Conservation (phyloP, 2,888 invertebrate genomes). For the Platycheirus albimanus region DNA sequence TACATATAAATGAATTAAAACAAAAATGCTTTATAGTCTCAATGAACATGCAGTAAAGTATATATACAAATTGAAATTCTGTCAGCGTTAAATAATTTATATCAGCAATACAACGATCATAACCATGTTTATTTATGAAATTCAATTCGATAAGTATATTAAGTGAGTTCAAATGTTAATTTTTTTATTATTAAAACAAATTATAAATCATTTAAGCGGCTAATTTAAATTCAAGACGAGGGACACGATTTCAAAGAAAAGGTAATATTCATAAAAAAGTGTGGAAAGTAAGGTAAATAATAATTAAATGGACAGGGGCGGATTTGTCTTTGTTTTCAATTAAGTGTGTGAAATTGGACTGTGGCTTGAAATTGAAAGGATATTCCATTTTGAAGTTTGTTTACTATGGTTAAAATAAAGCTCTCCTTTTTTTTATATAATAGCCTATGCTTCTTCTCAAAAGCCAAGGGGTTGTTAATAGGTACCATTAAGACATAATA, state of each 20-base stretch:
- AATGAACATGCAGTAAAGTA: constrained; percentile 1
- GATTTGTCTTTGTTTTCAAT: not conserved
- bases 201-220: constrained; percentile 70
- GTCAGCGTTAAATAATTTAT: constrained; percentile 59
- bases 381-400: too few species aligned
- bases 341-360: too few species aligned
- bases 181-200: constrained; percentile 70
- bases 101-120: constrained; percentile 60
- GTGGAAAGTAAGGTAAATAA: constrained; percentile 16
- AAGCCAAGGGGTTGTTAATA: too few species aligned
- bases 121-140: constrained; percentile 73
- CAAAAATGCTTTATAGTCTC: constrained; percentile 23
- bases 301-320: not conserved
- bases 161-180: constrained; percentile 73
- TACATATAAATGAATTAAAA: constrained; percentile 37
- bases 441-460: too few species aligned
- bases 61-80: constrained; percentile 62
- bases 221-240: constrained; percentile 62
- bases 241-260: constrained; percentile 11
- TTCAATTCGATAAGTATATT: constrained; percentile 65
- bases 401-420: too few species aligned
- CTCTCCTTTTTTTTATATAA: too few species aligned
- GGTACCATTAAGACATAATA: too few species aligned
- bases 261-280: constrained; percentile 33
- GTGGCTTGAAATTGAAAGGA: too few species aligned